Evolutionary conservation across 2,113 vertebrate species (phyloP).

Genomic region (Synchiropus splendidus): DNA sequence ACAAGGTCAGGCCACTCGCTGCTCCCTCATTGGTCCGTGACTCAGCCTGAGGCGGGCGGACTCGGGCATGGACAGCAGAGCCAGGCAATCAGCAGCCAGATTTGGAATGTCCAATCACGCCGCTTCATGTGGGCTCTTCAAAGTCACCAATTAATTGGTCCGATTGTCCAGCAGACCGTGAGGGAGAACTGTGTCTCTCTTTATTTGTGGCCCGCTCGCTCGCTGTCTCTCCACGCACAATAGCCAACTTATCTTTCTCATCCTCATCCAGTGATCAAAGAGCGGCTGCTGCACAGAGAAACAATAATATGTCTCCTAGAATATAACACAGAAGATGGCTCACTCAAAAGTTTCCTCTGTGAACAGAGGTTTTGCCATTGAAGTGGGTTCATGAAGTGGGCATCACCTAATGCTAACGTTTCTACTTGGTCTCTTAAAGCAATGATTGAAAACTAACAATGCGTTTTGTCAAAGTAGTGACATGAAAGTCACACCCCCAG

Average conservation of each 20-base stretch:
- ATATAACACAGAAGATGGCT: background rate
- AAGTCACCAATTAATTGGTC: slow-evolving; percentile 68
- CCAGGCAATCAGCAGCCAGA: slow-evolving; percentile 61
- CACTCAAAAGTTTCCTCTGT: too few relatives aligned
- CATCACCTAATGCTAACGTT: too few relatives aligned
- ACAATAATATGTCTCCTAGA: too few relatives aligned
- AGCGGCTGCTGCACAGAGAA: too few relatives aligned
- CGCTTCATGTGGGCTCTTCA: slow-evolving; percentile 48
- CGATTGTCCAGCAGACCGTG: slow-evolving; percentile 70
- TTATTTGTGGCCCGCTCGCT: slow-evolving; percentile 7
- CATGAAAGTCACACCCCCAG: too few relatives aligned
- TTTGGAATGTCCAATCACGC: slow-evolving; percentile 26
- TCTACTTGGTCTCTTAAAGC: too few relatives aligned
- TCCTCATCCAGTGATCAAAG: too few relatives aligned
- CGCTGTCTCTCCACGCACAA: background rate
- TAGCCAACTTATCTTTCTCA: too few relatives aligned
- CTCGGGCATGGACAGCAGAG: slow-evolving; percentile 64
- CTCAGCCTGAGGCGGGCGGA: slow-evolving; percentile 60
- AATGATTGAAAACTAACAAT: too few relatives aligned
- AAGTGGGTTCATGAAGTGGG: too few relatives aligned
- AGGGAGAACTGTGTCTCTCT: slow-evolving; percentile 45
- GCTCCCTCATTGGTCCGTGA: slow-evolving; percentile 69
- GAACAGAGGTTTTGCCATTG: too few relatives aligned
- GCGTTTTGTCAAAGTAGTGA: too few relatives aligned
- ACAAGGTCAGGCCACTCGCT: slow-evolving; percentile 84